Conservation (phyloP, 2,888 invertebrate species). For the Saturnia pavonia region DNA sequence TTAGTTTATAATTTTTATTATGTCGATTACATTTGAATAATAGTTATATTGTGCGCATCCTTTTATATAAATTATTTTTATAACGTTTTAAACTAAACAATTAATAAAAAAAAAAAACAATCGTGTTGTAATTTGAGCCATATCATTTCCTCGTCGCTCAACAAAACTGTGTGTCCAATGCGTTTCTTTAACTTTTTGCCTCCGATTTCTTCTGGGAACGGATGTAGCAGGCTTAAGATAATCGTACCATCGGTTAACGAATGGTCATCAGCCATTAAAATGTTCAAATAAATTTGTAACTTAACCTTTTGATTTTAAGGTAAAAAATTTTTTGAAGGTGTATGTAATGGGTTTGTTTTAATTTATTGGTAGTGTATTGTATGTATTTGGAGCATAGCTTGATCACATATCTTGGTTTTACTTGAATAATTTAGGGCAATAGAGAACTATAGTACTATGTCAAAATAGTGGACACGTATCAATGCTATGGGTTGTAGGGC, state of each 20-base stretch:
- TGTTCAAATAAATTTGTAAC: conserved; percentile 25
- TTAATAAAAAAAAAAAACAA: not conserved
- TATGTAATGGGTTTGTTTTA: conserved; percentile 22
- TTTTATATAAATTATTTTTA: no score
- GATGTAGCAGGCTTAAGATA: conserved; percentile 70
- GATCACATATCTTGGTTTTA: not conserved
- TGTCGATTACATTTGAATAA: no score
- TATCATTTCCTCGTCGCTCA: conserved; percentile 29
- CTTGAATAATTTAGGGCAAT: no score
- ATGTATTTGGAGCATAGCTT: not conserved
- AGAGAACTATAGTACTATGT: no score
- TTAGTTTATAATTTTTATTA: no score
- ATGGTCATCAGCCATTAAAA: conserved; percentile 34
- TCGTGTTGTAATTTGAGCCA: not conserved
- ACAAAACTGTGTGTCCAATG: conserved; percentile 36
- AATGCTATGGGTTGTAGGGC: no score
- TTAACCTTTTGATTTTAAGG: conserved; percentile 16
- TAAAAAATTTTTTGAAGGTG: conserved; percentile 21
- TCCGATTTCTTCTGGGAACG: conserved; percentile 76
- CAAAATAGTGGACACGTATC: no score
- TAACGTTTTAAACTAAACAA: not conserved
- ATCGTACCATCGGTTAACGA: conserved; percentile 51
- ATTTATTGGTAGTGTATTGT: not conserved
- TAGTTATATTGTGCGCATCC: no score
- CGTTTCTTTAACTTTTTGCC: conserved; percentile 47